These are phyloP conservation scores for Drosophila sordidapex DNA, from an alignment of 2,888 invertebrate species.

Conservation along the genomic window DNA sequence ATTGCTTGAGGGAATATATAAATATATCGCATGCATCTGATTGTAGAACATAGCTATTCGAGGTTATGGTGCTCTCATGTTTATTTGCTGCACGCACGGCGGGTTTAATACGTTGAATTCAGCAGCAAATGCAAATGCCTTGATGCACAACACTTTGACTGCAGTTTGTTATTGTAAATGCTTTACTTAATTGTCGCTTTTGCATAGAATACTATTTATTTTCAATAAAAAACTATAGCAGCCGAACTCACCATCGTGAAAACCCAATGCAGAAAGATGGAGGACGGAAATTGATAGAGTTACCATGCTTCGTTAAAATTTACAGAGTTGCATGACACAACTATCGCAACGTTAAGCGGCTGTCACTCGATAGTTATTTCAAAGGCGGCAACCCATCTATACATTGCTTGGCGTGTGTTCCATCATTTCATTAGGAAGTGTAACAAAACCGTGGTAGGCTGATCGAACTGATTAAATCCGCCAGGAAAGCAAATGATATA, in stretches of 20 bases:
- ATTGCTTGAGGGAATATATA: not conserved
- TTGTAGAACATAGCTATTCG: slow-evolving; percentile 43
- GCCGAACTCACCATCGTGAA: slow-evolving; percentile 84
- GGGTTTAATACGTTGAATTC: slow-evolving; percentile 8
- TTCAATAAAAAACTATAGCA: slow-evolving; percentile 42
- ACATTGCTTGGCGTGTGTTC: slow-evolving; percentile 8
- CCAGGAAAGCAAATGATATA: not conserved
- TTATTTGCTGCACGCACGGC: slow-evolving; percentile 48
- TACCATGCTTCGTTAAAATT: slow-evolving; percentile 66
- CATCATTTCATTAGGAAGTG: slow-evolving; percentile 9
- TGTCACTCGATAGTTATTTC: slow-evolving; percentile 33
- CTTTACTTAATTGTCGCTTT: slow-evolving; percentile 36
- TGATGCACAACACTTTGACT: slow-evolving; percentile 19
- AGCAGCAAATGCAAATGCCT: slow-evolving; percentile 1
- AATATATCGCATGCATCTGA: slow-evolving; percentile 14
- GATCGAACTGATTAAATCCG: not conserved
- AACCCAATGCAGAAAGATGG: slow-evolving; percentile 84
- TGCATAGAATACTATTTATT: slow-evolving; percentile 48
- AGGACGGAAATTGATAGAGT: slow-evolving; percentile 82
- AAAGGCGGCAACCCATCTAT: slow-evolving; percentile 43
- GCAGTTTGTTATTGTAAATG: slow-evolving; percentile 8
- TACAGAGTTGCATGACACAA: slow-evolving; percentile 24
- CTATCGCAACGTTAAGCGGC: slow-evolving; percentile 9
- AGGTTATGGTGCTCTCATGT: slow-evolving; percentile 63
- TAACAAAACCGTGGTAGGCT: not conserved